These are phyloP conservation scores for Sericinus montela DNA, from an alignment of 2,888 invertebrate genomes.

Conservation along the genomic window DNA sequence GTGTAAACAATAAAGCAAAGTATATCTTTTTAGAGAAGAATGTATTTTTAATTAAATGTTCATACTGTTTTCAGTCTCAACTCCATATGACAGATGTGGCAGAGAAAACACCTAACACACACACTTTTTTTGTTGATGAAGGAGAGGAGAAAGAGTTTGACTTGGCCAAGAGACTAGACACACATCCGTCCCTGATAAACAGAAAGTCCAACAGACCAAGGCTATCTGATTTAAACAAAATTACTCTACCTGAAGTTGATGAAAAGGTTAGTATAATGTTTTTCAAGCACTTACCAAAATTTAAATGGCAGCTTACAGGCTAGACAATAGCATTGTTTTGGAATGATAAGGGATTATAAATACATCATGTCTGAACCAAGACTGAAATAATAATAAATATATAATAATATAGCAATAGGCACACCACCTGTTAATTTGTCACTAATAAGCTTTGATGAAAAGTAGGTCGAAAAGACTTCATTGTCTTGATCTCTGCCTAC, in stretches of 20 bases:
- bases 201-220: slow-evolving; percentile 85
- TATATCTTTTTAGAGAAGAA: too few species aligned
- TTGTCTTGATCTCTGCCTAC: too few species aligned
- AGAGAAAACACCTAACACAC: slow-evolving; percentile 84
- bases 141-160: slow-evolving; percentile 82
- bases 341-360: too few species aligned
- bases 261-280: slow-evolving; percentile 62
- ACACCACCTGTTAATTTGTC: too few species aligned
- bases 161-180: slow-evolving; percentile 84
- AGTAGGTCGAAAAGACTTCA: too few species aligned
- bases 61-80: slow-evolving; percentile 81
- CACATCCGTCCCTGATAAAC: slow-evolving; percentile 84
- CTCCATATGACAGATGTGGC: slow-evolving; percentile 90
- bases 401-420: too few species aligned
- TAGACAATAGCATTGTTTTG: not conserved
- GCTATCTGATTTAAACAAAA: slow-evolving; percentile 76
- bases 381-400: too few species aligned
- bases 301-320: too few species aligned
- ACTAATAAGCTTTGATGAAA: too few species aligned
- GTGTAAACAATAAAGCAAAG: too few species aligned
- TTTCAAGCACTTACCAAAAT: too few species aligned
- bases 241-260: slow-evolving; percentile 80
- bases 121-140: slow-evolving; percentile 88
- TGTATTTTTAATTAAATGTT: not conserved
- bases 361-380: too few species aligned